Evolutionary conservation across 2,113 vertebrate genomes (phyloP), one percentile per base, ranked within the genome.

Genomic region (Tachysurus fulvidraco): DNA sequence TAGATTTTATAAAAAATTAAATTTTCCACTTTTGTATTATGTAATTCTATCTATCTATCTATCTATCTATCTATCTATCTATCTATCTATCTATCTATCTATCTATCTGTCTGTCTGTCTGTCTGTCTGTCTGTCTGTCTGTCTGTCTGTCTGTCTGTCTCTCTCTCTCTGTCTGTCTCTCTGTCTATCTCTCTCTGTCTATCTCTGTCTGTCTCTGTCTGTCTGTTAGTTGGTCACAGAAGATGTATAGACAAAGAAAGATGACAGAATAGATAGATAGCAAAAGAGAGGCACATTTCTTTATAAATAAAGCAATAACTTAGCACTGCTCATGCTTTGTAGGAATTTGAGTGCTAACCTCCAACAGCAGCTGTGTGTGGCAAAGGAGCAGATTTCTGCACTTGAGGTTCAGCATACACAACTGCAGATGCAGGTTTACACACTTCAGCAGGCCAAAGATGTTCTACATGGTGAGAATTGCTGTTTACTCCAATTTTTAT

Each of bases 381-480:
- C 92, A 86, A 95, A 97, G 85, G 87, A 95, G 85, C 93, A 89
- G 28, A 88, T 92, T 13, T 96, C 95, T 10, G 89, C 93, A 88
- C 80, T 94, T 25, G 94, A 97, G 86, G 91, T 96, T 41, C 87
- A 93, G 79, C 92, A 88, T 69, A 91, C 89, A 71, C 96, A 97
- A 73, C 91, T 96, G 67, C 92, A 94, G 71, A 89, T 95, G n/a
- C 96, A 96, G 54, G 83, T 97, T 50, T 82, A 93, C 13, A 89
- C 93, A 36, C 87, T 97, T 73, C 92, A 82, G 0, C 95, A 96
- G 92, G 92, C 95, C 91, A 98, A 96, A 86, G 93, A 94, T 14
- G 93, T 94, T 1, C 92, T 97, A 46, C 93, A 95, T 64, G 97
- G 97, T 97, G 77, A 93, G 93, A 90, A 11, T 87, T 28, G 23